These are phyloP conservation scores for Tragopan temminckii DNA, from an alignment of 2,797 vertebrate species.

Conservation along the genomic window DNA sequence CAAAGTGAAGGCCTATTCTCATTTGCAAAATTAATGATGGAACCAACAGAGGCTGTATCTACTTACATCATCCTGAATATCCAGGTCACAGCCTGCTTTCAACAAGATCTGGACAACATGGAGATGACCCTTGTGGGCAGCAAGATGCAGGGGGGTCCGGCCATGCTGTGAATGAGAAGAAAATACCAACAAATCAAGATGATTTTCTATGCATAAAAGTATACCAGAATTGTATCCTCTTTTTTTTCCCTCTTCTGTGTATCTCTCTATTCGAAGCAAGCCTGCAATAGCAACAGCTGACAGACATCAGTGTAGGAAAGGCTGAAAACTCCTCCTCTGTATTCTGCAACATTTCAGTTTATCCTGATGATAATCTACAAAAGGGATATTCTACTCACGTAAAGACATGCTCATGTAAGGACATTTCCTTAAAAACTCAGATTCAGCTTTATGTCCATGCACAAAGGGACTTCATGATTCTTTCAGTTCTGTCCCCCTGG, in stretches of 20 bases:
- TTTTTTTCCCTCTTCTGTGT: background rate
- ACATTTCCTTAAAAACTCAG: background rate
- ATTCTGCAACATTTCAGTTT: background rate
- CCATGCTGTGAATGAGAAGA: conserved; percentile 88
- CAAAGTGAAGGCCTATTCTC: background rate
- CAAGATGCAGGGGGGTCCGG: conserved; percentile 93
- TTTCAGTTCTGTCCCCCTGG: background rate
- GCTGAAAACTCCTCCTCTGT: background rate
- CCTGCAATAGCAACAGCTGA: background rate
- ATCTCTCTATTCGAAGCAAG: background rate
- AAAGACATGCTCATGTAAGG: background rate
- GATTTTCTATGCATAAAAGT: background rate
- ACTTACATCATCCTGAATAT: conserved; percentile 98
- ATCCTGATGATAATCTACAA: background rate
- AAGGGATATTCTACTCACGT: background rate
- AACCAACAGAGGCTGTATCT: background rate
- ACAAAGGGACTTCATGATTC: background rate
- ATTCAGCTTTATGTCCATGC: background rate
- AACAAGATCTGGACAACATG: conserved; percentile 93
- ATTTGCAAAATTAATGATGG: background rate
- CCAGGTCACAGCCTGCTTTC: conserved; percentile 94
- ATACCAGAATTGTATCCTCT: background rate
- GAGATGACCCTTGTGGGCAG: conserved; percentile 93
- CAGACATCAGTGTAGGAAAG: background rate
- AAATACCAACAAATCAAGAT: conserved; percentile 31